phyloP scores from a whole-genome alignment of 1,140 invertebrate genomes.

The Heliothis subflexa region DNA sequence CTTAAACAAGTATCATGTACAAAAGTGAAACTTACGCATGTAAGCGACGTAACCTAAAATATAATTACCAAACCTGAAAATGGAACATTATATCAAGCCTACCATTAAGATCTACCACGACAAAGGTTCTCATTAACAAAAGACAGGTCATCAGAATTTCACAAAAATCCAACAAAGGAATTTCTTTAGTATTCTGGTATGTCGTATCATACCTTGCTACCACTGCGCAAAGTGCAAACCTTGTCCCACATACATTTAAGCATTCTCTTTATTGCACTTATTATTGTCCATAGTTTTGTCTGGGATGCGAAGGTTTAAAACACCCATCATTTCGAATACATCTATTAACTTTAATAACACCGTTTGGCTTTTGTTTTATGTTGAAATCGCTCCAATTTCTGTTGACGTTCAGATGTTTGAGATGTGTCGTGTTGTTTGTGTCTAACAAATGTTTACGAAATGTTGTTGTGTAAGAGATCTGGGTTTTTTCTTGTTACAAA shows the following conservation, averaged over 20 bases:
- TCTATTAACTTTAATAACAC: constrained; percentile 11
- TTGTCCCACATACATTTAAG: constrained; percentile 38
- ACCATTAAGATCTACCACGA: too few relatives aligned
- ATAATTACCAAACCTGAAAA: too few relatives aligned
- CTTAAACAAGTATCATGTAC: too few relatives aligned
- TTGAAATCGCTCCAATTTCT: constrained; percentile 15
- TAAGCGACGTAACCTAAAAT: too few relatives aligned
- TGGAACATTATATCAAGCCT: too few relatives aligned
- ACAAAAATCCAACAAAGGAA: neutral
- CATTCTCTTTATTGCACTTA: constrained; percentile 43
- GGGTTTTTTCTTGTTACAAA: too few relatives aligned
- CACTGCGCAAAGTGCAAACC: constrained; percentile 29
- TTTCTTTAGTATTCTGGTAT: constrained; percentile 1
- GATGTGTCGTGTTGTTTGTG: neutral
- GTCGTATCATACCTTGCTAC: neutral
- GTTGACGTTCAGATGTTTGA: neutral
- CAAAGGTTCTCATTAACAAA: neutral
- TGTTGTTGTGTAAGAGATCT: neutral
- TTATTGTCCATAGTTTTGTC: constrained; percentile 26
- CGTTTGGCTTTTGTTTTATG: constrained; percentile 14
- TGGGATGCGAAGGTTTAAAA: constrained; percentile 24
- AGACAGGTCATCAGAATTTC: neutral
- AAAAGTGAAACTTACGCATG: too few relatives aligned
- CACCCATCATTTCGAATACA: neutral
- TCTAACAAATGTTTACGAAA: neutral